These are phyloP conservation scores for Holothuria leucospilota DNA, from an alignment of 53 echinoderm and acorn worm species.

Conservation along the genomic window DNA sequence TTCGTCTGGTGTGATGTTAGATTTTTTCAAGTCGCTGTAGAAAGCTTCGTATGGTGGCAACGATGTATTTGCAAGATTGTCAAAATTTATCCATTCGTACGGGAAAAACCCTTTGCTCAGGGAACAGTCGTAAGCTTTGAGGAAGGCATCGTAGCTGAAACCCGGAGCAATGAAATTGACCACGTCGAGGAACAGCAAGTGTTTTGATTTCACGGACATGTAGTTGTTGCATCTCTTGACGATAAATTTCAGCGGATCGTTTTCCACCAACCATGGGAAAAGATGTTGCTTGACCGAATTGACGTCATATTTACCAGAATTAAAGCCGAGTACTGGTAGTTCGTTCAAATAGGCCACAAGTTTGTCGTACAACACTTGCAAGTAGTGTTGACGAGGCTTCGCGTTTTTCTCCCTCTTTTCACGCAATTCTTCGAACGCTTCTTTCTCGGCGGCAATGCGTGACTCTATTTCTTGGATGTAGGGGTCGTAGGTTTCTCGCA, in stretches of 20 bases:
- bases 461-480: neutral
- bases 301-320: slow-evolving; percentile 46
- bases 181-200: slow-evolving; percentile 59
- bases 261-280: too few relatives aligned
- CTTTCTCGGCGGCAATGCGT: neutral
- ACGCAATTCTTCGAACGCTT: neutral
- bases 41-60: slow-evolving; percentile 5
- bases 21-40: too few relatives aligned
- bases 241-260: slow-evolving; percentile 33
- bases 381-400: neutral
- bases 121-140: slow-evolving; percentile 57
- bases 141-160: slow-evolving; percentile 52
- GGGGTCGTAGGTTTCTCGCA: too few relatives aligned
- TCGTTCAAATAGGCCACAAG: neutral
- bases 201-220: too few relatives aligned
- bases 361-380: too few relatives aligned
- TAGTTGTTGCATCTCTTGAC: slow-evolving; percentile 1
- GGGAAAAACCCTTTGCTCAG: slow-evolving; percentile 55
- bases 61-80: slow-evolving; percentile 14
- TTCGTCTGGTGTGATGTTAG: slow-evolving; percentile 28
- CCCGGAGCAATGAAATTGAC: slow-evolving; percentile 53
- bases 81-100: slow-evolving; percentile 56
- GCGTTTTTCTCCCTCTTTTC: neutral
- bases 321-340: slow-evolving; percentile 48
- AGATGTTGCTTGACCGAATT: neutral